Evolutionary conservation across 1,140 invertebrate genomes (phyloP), one percentile per base, ranked within the genome.

Genomic region (Ctenoplectra terminalis): DNA sequence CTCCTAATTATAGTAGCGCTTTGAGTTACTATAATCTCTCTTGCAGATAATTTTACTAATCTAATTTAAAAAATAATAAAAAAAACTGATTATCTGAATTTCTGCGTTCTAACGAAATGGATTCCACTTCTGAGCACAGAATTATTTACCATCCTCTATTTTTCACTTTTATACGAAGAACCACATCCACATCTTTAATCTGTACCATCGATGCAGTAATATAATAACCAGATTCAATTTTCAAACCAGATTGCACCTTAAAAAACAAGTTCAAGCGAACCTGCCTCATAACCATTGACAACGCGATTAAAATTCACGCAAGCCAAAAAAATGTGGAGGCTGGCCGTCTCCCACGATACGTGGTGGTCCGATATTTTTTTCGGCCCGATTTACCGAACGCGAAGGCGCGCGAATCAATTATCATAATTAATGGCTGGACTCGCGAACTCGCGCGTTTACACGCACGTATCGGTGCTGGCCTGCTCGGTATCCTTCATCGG

Each of bases 391-490:
- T 69, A 56, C 34, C 46, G 73, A 81, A 66, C 50, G 52, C 46
- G 43, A 31, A 34, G 1, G 15, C 37, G 66, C 71, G 74, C 76
- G 72, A 77, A 87, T 87, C 69, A 77, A 87, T 87, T 84, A 87
- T 87, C 82, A 84, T 87, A 87, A 87, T 87, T 87, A 84, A 84
- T 78, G 82, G 48, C 43, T 20, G 29, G 67, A 81, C 69, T 80
- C 52, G 46, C 37, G 76, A 75, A 70, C 56, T 79, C 61, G 72
- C 79, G 74, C 70, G 70, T 64, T 60, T 79, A 50, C 77, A 75
- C 82, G 77, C 46, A 37, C 75, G 64, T 76, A 76, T 37, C 54
- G 26, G 26, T 54, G 70, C 17, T 52, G 40, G n/a, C 1, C 58
- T 26, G 67, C 60, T 73, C 46, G n/a, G 52, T n/a, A 64, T 83